Conservation (phyloP, 1,140 invertebrate genomes). For the Polypedilum pembai region DNA sequence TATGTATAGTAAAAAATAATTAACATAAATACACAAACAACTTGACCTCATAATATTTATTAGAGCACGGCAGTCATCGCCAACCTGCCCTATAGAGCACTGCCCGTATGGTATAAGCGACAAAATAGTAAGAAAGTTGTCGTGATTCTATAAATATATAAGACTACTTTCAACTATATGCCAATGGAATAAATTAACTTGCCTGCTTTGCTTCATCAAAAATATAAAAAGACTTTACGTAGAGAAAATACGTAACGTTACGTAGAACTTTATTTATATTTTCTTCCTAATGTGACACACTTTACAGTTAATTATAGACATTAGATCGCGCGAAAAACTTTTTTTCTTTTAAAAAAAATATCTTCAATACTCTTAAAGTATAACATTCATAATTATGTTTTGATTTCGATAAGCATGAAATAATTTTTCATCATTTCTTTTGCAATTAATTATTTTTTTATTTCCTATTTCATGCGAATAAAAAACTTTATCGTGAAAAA, state of each 20-base stretch:
- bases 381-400: too few species aligned
- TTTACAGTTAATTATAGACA: neutral
- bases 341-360: neutral
- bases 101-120: neutral
- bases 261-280: neutral
- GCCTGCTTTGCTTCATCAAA: neutral
- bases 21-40: conserved; percentile 7
- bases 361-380: too few species aligned
- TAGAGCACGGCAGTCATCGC: neutral
- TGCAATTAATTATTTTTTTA: conserved; percentile 7
- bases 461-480: neutral
- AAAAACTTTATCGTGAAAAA: too few species aligned
- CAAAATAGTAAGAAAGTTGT: conserved; percentile 18
- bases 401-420: neutral
- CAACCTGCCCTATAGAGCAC: neutral
- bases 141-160: conserved; percentile 23
- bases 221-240: too few species aligned
- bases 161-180: neutral
- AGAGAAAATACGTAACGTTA: neutral
- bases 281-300: neutral
- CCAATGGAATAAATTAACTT: neutral
- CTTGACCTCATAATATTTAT: conserved; percentile 18
- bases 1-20: neutral
- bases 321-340: neutral
- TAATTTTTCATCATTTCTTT: conserved; percentile 7